These are phyloP conservation scores for Tetragnatha versicolor DNA, from an alignment of 1,140 invertebrate genomes.

Conservation along the genomic window DNA sequence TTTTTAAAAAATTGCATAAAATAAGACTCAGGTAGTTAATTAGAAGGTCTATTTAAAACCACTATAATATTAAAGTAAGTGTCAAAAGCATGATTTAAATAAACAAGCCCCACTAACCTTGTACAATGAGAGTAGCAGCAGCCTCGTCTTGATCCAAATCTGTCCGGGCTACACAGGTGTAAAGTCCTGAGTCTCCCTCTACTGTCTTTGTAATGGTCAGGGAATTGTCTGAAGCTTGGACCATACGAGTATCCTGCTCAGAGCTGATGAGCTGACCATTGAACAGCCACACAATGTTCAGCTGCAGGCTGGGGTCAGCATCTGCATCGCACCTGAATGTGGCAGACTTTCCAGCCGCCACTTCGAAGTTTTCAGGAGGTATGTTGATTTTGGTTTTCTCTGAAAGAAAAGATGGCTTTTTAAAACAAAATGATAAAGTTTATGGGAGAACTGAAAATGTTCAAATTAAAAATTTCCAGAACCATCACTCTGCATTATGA, in stretches of 20 bases:
- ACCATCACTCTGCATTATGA: too few relatives aligned
- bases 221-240: constrained; percentile 78
- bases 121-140: constrained; percentile 88
- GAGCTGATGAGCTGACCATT: constrained; percentile 87
- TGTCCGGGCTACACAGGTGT: constrained; percentile 94
- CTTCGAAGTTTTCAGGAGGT: constrained; percentile 87
- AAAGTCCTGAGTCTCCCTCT: constrained; percentile 91
- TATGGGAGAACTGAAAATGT: too few relatives aligned
- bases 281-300: constrained; percentile 87
- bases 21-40: too few relatives aligned
- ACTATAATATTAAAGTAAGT: too few relatives aligned
- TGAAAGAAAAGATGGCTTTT: constrained; percentile 62
- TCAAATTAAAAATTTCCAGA: too few relatives aligned
- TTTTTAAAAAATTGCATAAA: too few relatives aligned
- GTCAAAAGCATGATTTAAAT: too few relatives aligned
- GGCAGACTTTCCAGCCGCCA: constrained; percentile 84
- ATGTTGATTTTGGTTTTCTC: constrained; percentile 85
- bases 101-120: constrained; percentile 72
- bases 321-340: constrained; percentile 94
- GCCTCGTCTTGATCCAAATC: constrained; percentile 83
- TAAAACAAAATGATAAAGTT: too few relatives aligned
- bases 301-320: constrained; percentile 77
- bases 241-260: constrained; percentile 76
- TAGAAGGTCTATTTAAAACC: too few relatives aligned
- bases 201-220: constrained; percentile 92